phyloP scores from a whole-genome alignment of 2,797 vertebrate genomes.

The Mormyrus hasselquistii region DNA sequence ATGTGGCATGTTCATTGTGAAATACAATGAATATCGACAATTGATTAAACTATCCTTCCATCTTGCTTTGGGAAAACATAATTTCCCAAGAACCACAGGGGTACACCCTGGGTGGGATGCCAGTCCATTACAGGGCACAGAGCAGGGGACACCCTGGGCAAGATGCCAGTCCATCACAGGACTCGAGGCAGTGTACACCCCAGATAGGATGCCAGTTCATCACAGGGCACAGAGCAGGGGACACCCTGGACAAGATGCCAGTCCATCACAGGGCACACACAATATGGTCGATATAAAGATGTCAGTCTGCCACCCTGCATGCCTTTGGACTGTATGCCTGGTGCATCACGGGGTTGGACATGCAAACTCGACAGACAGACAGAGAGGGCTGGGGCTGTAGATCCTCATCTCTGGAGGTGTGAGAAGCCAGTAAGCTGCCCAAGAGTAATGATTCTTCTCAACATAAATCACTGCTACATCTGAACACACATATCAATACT shows the following conservation, averaged over 20 bases:
- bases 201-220: background rate
- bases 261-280: background rate
- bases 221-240: background rate
- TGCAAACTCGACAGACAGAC: background rate
- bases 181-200: background rate
- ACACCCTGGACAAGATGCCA: background rate
- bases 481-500: background rate
- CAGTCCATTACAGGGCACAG: background rate
- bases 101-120: background rate
- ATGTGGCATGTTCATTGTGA: background rate
- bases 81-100: background rate
- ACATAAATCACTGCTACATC: background rate
- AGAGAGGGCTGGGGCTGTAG: background rate
- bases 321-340: background rate
- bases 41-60: background rate
- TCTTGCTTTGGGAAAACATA: background rate
- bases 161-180: background rate
- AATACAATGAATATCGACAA: background rate
- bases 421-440: background rate
- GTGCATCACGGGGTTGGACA: background rate
- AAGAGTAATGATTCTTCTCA: background rate
- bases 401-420: background rate
- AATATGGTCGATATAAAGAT: background rate
- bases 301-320: background rate
- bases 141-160: background rate